phyloP scores from a whole-genome alignment of 2,113 vertebrate genomes.

The Sturnus vulgaris region DNA sequence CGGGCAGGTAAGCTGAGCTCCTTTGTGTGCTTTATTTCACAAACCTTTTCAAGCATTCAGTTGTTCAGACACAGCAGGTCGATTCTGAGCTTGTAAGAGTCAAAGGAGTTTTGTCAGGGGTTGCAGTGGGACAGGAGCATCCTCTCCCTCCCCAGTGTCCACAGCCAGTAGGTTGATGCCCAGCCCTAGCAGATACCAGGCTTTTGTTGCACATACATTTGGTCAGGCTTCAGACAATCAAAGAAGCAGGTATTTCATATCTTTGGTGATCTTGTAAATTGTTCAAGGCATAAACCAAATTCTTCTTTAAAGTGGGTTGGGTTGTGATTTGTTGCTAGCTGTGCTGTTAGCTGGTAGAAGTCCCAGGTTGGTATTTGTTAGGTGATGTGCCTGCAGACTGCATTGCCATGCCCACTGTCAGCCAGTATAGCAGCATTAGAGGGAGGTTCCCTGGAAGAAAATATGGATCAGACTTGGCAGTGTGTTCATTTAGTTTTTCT shows the following conservation, averaged over 20 bases:
- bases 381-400: background rate
- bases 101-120: background rate
- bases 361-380: background rate
- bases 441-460: background rate
- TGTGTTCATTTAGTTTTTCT: background rate
- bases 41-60: background rate
- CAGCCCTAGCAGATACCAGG: constrained; percentile 62
- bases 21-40: constrained; percentile 61
- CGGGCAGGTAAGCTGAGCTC: constrained; percentile 73
- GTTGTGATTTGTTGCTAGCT: background rate
- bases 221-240: background rate
- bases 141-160: background rate
- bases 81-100: background rate
- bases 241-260: background rate
- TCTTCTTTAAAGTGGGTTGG: background rate
- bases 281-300: background rate
- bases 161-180: constrained; percentile 28
- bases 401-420: background rate
- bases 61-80: background rate
- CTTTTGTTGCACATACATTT: constrained; percentile 5
- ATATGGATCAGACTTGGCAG: background rate
- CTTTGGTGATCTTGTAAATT: background rate
- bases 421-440: background rate
- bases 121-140: background rate
- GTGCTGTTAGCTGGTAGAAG: background rate